phyloP scores from a whole-genome alignment of 2,888 invertebrate genomes.

The Spatulosminthurus flaviceps region DNA sequence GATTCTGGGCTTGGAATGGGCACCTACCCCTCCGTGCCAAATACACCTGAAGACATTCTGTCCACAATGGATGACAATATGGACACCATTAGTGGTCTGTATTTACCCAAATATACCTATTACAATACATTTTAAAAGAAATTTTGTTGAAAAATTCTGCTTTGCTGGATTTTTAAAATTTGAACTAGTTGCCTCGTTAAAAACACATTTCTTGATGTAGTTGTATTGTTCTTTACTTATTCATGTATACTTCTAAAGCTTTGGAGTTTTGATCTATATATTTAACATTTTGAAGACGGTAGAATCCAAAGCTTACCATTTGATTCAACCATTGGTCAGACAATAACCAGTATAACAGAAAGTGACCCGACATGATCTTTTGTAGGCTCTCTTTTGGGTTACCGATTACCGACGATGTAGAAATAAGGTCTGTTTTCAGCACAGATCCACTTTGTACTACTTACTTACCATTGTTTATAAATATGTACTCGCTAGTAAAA shows the following conservation, averaged over 20 bases:
- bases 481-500: conserved; percentile 10
- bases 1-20: conserved; percentile 92
- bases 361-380: background rate
- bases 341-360: background rate
- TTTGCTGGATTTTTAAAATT: conserved; percentile 33
- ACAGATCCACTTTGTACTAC: conserved; percentile 24
- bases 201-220: background rate
- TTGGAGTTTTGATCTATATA: background rate
- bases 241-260: background rate
- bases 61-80: conserved; percentile 89
- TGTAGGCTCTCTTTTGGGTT: background rate
- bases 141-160: conserved; percentile 26
- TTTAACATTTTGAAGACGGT: background rate
- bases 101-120: conserved; percentile 28
- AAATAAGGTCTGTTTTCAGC: conserved; percentile 1
- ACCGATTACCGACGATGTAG: conserved; percentile 1
- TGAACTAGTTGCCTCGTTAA: conserved; percentile 27
- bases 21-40: conserved; percentile 85
- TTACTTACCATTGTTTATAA: background rate
- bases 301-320: background rate
- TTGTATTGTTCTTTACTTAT: background rate
- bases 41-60: conserved; percentile 92
- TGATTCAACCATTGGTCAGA: background rate
- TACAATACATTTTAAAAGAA: conserved; percentile 27
- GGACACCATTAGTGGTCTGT: conserved; percentile 67